Percentiles rank a stretch among this genome's conserved stretches.
phyloP scores from a whole-genome alignment of 2,113 vertebrate genomes.

The Crotalus tigris region DNA sequence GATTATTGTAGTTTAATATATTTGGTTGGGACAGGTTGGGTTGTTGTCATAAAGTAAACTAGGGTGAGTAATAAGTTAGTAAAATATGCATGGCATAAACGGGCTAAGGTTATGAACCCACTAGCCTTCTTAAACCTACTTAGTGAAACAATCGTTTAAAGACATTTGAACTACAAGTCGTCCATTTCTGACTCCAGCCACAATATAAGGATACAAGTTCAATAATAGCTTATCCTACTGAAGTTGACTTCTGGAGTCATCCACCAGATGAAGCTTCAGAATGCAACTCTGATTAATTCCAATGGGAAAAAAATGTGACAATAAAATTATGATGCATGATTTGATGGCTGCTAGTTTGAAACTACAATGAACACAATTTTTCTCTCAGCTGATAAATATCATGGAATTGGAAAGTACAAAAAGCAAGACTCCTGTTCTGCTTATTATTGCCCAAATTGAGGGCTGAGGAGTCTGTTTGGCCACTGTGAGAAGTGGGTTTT shows the following conservation, averaged over 20 bases:
- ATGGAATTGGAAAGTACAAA: not conserved
- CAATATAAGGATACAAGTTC: not conserved
- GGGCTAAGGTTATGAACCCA: not conserved
- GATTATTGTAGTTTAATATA: not conserved
- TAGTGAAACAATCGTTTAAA: not conserved
- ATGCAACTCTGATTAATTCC: not conserved
- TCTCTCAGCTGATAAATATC: not conserved
- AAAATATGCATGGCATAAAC: not conserved
- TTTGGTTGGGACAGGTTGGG: not conserved
- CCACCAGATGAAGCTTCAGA: not conserved
- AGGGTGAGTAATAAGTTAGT: not conserved
- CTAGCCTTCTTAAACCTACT: not conserved
- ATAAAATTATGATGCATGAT: not conserved
- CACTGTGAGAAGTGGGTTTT: not conserved
- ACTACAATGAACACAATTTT: not conserved
- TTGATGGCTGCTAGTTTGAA: not conserved
- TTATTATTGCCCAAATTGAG: not conserved
- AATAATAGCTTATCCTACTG: not conserved
- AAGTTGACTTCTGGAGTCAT: not conserved
- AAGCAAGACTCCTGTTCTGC: not conserved
- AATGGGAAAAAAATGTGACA: not conserved
- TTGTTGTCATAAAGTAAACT: not conserved
- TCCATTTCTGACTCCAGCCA: not conserved
- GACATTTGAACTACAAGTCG: not conserved
- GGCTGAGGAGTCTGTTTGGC: not conserved